phyloP scores from a whole-genome alignment of 2,797 vertebrate species.

The Microchirus variegatus region DNA sequence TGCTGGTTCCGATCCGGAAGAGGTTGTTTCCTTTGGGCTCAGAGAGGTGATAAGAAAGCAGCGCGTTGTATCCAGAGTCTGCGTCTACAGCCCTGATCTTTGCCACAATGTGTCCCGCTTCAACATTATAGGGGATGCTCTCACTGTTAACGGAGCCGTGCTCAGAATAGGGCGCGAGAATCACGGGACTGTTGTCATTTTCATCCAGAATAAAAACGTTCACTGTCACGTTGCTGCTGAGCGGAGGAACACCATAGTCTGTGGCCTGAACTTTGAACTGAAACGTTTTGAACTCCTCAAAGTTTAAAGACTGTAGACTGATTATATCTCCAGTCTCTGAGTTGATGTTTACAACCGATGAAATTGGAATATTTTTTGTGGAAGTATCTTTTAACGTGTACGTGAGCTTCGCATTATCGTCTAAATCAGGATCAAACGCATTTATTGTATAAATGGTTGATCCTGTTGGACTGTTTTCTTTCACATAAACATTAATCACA shows the following conservation, averaged over 20 bases:
- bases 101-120: conserved; percentile 65
- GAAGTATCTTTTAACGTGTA: conserved; percentile 80
- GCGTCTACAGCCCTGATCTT: conserved; percentile 68
- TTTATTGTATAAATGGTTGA: conserved; percentile 75
- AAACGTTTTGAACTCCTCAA: conserved; percentile 46
- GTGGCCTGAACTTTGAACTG: conserved; percentile 58
- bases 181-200: conserved; percentile 55
- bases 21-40: conserved; percentile 59
- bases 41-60: conserved; percentile 69
- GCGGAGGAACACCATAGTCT: conserved; percentile 69
- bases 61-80: conserved; percentile 76
- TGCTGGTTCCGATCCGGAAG: conserved; percentile 53
- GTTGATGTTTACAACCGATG: conserved; percentile 72
- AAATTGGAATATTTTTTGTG: conserved; percentile 72
- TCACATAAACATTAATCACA: conserved; percentile 83
- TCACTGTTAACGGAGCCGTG: conserved; percentile 71
- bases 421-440: conserved; percentile 79
- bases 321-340: conserved; percentile 53
- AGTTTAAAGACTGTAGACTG: neutral
- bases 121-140: conserved; percentile 79
- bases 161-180: neutral
- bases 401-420: conserved; percentile 80
- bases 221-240: conserved; percentile 62
- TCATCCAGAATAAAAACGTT: conserved; percentile 65
- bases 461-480: conserved; percentile 85